phyloP scores from a whole-genome alignment of 2,888 invertebrate genomes.

The Leptinotarsa haldemani region DNA sequence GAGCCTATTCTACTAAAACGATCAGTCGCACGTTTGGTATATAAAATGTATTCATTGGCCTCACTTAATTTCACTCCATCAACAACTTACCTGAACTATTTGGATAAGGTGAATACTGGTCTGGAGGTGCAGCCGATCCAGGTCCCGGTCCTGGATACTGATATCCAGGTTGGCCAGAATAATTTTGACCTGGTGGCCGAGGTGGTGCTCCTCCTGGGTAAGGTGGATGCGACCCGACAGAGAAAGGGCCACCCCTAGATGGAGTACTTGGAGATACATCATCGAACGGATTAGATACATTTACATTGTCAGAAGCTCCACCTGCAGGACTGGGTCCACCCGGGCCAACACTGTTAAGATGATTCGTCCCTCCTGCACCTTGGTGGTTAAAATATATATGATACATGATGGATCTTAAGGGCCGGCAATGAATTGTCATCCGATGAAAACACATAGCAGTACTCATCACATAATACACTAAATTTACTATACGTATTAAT shows the following conservation, averaged over 20 bases:
- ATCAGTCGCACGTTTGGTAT: not conserved
- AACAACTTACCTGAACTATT: slow-evolving; percentile 58
- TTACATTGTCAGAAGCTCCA: slow-evolving; percentile 78
- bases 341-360: slow-evolving; percentile 63
- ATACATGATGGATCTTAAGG: slow-evolving; percentile 37
- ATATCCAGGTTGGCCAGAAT: slow-evolving; percentile 72
- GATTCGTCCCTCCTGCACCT: slow-evolving; percentile 64
- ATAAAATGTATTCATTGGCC: not conserved
- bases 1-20: slow-evolving; percentile 12
- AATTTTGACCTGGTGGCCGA: slow-evolving; percentile 64
- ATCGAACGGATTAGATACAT: slow-evolving; percentile 88
- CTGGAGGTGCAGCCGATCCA: slow-evolving; percentile 61
- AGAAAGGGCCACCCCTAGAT: slow-evolving; percentile 62
- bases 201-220: slow-evolving; percentile 65
- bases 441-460: slow-evolving; percentile 17
- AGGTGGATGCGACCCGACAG: slow-evolving; percentile 64
- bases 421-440: slow-evolving; percentile 19
- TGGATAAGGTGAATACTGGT: slow-evolving; percentile 71
- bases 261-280: slow-evolving; percentile 74
- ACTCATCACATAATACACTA: not conserved
- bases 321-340: slow-evolving; percentile 65
- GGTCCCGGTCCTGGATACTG: slow-evolving; percentile 69
- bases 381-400: slow-evolving; percentile 42
- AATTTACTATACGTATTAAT: not conserved
- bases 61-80: slow-evolving; percentile 4